Percentiles rank a stretch among this genome's conserved stretches.
Evolutionary conservation across 2,113 vertebrate genomes (phyloP).

Genomic region (Actenoides hombroni): DNA sequence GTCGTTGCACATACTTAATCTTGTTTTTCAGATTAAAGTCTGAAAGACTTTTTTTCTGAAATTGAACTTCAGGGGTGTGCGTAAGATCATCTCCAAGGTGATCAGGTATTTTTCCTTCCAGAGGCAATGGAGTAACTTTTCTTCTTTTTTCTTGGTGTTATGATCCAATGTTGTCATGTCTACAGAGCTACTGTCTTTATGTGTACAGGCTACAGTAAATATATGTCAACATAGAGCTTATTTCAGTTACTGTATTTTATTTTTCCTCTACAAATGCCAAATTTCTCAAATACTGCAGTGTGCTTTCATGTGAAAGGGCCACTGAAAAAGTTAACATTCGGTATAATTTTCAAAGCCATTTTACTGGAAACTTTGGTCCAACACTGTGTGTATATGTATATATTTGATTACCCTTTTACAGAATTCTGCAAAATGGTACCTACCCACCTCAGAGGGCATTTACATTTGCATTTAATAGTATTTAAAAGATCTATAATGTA

Average conservation of each 20-base stretch:
- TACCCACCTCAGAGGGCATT: not conserved
- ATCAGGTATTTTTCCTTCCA: not conserved
- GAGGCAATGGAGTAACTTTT: not conserved
- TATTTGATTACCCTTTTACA: not conserved
- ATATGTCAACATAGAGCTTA: not conserved
- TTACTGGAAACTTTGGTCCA: not conserved
- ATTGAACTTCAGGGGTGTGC: not conserved
- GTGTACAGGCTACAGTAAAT: not conserved
- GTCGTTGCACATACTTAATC: not conserved
- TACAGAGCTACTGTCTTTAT: not conserved
- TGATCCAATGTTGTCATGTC: not conserved
- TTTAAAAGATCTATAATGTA: not conserved
- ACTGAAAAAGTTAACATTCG: not conserved
- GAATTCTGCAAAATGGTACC: not conserved
- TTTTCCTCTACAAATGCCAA: not conserved
- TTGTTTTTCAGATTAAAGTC: not conserved
- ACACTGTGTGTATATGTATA: fast-evolving
- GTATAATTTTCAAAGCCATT: not conserved
- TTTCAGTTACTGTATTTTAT: not conserved
- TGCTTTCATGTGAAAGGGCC: not conserved
- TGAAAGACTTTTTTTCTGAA: not conserved
- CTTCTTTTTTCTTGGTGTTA: not conserved
- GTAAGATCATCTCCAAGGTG: not conserved
- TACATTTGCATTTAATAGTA: not conserved
- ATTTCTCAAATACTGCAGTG: not conserved